These are phyloP conservation scores for Drosophila rubida DNA, from an alignment of 2,888 invertebrate genomes.

Conservation along the genomic window DNA sequence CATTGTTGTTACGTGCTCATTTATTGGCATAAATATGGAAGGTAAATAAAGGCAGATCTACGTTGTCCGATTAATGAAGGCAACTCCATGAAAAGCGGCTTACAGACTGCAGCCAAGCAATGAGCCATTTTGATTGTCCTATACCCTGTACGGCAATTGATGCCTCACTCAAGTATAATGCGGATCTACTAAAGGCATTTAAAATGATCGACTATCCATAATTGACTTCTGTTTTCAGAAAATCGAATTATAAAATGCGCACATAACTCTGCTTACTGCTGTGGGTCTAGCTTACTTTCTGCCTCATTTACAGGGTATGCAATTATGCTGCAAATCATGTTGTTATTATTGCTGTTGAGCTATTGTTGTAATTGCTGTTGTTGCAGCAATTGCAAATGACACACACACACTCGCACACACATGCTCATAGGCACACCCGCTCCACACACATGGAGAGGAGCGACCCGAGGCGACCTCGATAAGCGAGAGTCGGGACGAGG, in stretches of 20 bases:
- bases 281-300: not conserved
- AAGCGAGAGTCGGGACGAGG: slow-evolving; percentile 17
- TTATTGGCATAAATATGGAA: slow-evolving; percentile 71
- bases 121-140: not conserved
- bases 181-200: too few species aligned
- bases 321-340: slow-evolving; percentile 52
- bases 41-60: slow-evolving; percentile 67
- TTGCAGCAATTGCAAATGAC: slow-evolving; percentile 69
- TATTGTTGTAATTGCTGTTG: slow-evolving; percentile 38
- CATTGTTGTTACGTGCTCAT: slow-evolving; percentile 74
- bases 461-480: slow-evolving; percentile 70
- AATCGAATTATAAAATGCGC: too few species aligned
- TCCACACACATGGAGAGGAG: slow-evolving; percentile 34
- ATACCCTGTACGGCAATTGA: slow-evolving; percentile 37
- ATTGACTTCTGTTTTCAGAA: too few species aligned
- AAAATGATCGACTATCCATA: too few species aligned
- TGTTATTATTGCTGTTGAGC: slow-evolving; percentile 11
- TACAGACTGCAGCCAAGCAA: slow-evolving; percentile 26
- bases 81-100: slow-evolving; percentile 56
- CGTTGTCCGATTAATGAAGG: slow-evolving; percentile 66
- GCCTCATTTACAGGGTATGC: slow-evolving; percentile 17
- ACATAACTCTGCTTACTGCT: too few species aligned
- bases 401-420: slow-evolving; percentile 30
- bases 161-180: too few species aligned
- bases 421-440: slow-evolving; percentile 46